Conservation (phyloP, 2,113 vertebrate species). For the Pollimyrus isidori region DNA sequence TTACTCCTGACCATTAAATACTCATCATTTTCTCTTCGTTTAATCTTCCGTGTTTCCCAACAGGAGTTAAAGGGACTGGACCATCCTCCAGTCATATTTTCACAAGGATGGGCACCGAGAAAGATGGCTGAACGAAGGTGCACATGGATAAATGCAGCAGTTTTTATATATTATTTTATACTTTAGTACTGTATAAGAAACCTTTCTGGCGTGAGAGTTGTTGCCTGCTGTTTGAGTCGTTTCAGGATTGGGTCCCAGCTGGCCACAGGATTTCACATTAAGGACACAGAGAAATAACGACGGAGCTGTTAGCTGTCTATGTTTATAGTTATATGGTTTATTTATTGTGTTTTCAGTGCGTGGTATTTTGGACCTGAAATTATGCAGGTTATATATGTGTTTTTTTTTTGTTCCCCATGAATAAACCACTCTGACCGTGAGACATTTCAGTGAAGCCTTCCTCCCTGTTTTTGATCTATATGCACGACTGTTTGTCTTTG, state of each 20-base stretch:
- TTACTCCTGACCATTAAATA: background rate
- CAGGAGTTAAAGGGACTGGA: background rate
- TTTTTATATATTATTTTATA: background rate
- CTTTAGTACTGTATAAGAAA: background rate
- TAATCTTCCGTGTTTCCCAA: background rate
- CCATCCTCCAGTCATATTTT: background rate
- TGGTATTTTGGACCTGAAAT: background rate
- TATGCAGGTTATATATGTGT: background rate
- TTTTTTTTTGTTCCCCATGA: background rate
- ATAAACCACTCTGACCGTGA: conserved; percentile 4
- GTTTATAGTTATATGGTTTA: background rate
- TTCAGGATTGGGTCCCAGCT: background rate
- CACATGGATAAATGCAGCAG: background rate
- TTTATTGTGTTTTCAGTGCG: background rate
- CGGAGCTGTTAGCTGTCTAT: background rate
- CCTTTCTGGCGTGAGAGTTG: background rate
- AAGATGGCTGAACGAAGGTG: background rate
- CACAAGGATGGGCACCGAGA: background rate
- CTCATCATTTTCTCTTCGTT: too few species aligned
- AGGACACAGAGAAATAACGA: background rate
- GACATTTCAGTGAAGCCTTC: background rate
- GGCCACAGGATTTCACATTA: background rate
- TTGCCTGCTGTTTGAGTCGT: background rate
- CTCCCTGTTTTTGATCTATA: conserved; percentile 10
- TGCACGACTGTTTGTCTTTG: conserved; percentile 21